Evolutionary conservation across 2,797 vertebrate species (phyloP).

Genomic region (Lerista edwardsae): DNA sequence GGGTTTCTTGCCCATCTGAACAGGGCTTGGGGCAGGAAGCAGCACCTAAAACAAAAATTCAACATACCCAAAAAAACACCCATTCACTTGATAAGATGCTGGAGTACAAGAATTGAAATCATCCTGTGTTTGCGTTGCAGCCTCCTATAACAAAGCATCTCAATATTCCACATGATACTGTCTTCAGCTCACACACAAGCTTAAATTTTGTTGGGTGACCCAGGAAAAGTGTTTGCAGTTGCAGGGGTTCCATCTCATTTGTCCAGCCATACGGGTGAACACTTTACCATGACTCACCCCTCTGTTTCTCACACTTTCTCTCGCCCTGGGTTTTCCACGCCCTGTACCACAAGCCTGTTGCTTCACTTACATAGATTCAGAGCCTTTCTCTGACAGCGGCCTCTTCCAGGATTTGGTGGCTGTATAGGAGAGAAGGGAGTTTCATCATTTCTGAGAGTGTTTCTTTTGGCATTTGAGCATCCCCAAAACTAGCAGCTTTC

Average conservation of each 20-base stretch:
- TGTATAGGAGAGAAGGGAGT: not conserved
- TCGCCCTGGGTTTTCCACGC: not conserved
- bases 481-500: not conserved
- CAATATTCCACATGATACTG: too few species aligned
- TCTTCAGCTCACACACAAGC: too few species aligned
- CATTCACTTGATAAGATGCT: not conserved
- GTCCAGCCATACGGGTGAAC: too few species aligned
- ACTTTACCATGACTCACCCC: too few species aligned
- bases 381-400: not conserved
- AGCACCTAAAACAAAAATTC: not conserved
- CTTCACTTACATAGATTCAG: not conserved
- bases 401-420: not conserved
- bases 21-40: not conserved
- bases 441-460: not conserved
- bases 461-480: not conserved
- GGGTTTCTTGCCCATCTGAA: not conserved
- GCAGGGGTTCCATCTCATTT: too few species aligned
- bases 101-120: not conserved
- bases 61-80: not conserved
- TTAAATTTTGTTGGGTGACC: not conserved
- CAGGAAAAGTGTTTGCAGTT: not conserved
- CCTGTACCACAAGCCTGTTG: not conserved
- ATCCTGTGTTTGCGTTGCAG: not conserved
- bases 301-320: not conserved
- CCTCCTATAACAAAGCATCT: too few species aligned